Evolutionary conservation across 1,140 invertebrate species (phyloP).

Genomic region (Sycobia sp.): DNA sequence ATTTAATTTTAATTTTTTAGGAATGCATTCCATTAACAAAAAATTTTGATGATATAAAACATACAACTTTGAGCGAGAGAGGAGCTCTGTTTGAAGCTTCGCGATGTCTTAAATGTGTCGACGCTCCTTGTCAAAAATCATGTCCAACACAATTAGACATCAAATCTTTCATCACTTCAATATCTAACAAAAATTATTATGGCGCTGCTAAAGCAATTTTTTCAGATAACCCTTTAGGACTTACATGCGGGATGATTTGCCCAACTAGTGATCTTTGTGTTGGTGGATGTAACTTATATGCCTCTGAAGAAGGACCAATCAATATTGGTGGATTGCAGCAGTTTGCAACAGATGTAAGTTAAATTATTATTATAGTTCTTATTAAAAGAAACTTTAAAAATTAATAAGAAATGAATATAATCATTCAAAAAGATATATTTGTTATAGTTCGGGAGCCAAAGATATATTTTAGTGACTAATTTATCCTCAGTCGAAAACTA

Average conservation of each 20-base stretch:
- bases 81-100: constrained; percentile 89
- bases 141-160: constrained; percentile 97
- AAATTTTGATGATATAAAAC: constrained; percentile 97
- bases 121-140: constrained; percentile 97
- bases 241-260: constrained; percentile 99
- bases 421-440: background rate
- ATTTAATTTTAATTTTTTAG: constrained; percentile 59
- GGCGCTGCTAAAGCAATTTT: constrained; percentile 96
- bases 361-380: background rate
- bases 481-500: too few species aligned
- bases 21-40: constrained; percentile 76
- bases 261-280: constrained; percentile 98
- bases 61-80: constrained; percentile 93
- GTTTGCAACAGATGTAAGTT: constrained; percentile 90
- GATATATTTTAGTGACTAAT: too few species aligned
- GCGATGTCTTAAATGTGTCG: constrained; percentile 94
- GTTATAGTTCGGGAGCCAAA: too few species aligned
- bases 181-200: constrained; percentile 98
- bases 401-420: background rate
- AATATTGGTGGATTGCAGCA: constrained; percentile 99
- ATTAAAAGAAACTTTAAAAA: background rate
- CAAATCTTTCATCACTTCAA: constrained; percentile 95
- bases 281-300: constrained; percentile 94
- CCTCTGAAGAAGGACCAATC: constrained; percentile 94
- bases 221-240: constrained; percentile 94